phyloP scores from a whole-genome alignment of 2,888 invertebrate species.

The Apodemia zela region DNA sequence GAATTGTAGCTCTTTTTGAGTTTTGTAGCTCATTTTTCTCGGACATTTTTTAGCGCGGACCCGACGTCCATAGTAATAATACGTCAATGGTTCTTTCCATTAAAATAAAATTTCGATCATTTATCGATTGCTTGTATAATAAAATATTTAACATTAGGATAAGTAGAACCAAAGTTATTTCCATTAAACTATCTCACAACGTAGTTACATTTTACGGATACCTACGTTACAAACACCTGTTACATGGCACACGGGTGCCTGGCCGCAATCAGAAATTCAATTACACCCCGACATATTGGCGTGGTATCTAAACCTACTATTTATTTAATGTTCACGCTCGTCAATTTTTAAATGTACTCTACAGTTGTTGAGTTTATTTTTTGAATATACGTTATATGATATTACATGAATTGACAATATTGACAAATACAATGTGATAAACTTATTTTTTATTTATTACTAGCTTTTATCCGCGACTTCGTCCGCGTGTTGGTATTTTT shows the following conservation, averaged over 20 bases:
- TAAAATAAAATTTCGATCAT: no score
- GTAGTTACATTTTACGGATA: conserved; percentile 23
- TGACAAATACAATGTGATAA: no score
- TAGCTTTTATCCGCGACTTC: no score
- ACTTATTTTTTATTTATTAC: no score
- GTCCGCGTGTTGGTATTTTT: no score
- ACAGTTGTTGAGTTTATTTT: conserved; percentile 5
- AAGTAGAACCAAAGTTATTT: background rate
- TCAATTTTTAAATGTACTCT: conserved; percentile 15
- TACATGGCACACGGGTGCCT: conserved; percentile 46
- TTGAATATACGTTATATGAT: background rate
- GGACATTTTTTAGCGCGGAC: no score
- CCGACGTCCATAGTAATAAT: no score
- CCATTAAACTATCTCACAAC: background rate
- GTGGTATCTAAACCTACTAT: conserved; percentile 35
- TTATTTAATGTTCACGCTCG: conserved; percentile 45
- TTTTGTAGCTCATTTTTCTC: no score
- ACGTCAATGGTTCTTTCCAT: no score
- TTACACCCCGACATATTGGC: conserved; percentile 54
- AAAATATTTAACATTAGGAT: no score
- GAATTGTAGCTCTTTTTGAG: no score
- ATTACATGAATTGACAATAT: background rate
- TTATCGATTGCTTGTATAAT: background rate
- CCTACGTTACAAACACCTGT: conserved; percentile 54
- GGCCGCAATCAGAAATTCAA: conserved; percentile 65